These are phyloP conservation scores for Eidolon helvum DNA, from an alignment of 2,113 vertebrate species.

Conservation along the genomic window DNA sequence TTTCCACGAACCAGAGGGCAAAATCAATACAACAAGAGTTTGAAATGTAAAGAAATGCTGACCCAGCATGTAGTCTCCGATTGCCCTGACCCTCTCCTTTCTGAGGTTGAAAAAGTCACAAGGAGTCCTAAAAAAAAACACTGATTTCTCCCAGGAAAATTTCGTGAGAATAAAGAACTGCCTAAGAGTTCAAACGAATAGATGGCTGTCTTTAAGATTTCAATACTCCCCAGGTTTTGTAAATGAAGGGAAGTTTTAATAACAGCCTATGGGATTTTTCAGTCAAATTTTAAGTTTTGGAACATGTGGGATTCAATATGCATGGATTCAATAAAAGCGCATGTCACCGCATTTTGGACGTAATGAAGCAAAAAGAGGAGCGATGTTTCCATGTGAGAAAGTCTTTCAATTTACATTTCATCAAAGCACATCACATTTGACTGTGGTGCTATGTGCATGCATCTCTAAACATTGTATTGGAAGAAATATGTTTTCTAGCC, in stretches of 20 bases:
- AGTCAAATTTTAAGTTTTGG: conserved; percentile 55
- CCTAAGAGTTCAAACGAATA: conserved; percentile 40
- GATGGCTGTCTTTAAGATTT: conserved; percentile 27
- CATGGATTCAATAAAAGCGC: conserved; percentile 43
- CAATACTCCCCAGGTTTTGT: conserved; percentile 49
- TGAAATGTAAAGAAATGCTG: conserved; percentile 61
- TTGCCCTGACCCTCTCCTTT: conserved; percentile 2
- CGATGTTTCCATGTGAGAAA: not conserved
- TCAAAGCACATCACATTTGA: conserved; percentile 35
- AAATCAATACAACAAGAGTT: conserved; percentile 66
- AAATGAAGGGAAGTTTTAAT: conserved; percentile 61
- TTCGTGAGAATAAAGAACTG: conserved; percentile 34
- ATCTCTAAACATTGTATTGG: conserved; percentile 7
- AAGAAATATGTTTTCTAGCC: not conserved
- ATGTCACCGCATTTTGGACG: conserved; percentile 26
- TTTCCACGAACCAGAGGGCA: conserved; percentile 49
- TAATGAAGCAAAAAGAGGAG: conserved; percentile 24
- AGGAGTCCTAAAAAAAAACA: conserved; percentile 40
- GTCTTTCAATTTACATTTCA: conserved; percentile 43
- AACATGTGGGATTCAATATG: conserved; percentile 60
- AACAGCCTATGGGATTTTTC: conserved; percentile 50
- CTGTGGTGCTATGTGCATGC: not conserved
- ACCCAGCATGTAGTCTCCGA: not conserved
- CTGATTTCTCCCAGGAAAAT: conserved; percentile 62
- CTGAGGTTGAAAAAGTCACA: conserved; percentile 23